Evolutionary conservation across 2,113 vertebrate genomes (phyloP).

Genomic region (Thamnaconus septentrionalis): DNA sequence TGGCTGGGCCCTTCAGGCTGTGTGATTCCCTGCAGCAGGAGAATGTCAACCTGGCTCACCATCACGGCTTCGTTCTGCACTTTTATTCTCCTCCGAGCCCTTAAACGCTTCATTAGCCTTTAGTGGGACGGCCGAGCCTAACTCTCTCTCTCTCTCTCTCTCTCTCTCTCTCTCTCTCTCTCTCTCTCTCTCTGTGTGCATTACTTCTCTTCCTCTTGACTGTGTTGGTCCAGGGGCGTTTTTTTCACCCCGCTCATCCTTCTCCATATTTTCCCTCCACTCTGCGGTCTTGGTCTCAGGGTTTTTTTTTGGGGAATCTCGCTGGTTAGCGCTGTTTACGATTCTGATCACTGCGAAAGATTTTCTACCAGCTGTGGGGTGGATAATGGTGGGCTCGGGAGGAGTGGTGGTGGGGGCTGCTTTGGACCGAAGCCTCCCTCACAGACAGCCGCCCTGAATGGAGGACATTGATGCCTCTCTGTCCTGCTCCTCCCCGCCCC

Average conservation of each 20-base stretch:
- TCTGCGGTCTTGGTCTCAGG: conserved; percentile 6
- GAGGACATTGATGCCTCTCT: conserved; percentile 71
- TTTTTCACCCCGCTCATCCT: conserved; percentile 9
- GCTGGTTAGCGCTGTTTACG: conserved; percentile 54
- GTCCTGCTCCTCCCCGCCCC: conserved; percentile 46
- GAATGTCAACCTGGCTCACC: conserved; percentile 69
- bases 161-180: not conserved
- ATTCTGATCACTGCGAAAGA: conserved; percentile 70
- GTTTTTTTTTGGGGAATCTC: not conserved
- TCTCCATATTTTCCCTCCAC: not conserved
- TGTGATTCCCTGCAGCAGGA: conserved; percentile 68
- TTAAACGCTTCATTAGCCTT: conserved; percentile 73
- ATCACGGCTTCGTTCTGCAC: conserved; percentile 60
- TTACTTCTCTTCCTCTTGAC: not conserved
- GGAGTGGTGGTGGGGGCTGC: conserved; percentile 30
- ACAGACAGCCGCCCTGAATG: conserved; percentile 68
- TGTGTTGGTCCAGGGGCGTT: not conserved
- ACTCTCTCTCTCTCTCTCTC: conserved; percentile 29
- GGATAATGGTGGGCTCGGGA: conserved; percentile 18
- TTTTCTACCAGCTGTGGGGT: conserved; percentile 49
- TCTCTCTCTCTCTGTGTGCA: not conserved
- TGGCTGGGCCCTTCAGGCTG: conserved; percentile 60
- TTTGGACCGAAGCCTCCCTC: conserved; percentile 64
- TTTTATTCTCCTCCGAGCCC: conserved; percentile 55
- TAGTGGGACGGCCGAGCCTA: conserved; percentile 60